Evolutionary conservation across 2,888 invertebrate genomes (phyloP).

Genomic region (Pollenia angustigena): DNA sequence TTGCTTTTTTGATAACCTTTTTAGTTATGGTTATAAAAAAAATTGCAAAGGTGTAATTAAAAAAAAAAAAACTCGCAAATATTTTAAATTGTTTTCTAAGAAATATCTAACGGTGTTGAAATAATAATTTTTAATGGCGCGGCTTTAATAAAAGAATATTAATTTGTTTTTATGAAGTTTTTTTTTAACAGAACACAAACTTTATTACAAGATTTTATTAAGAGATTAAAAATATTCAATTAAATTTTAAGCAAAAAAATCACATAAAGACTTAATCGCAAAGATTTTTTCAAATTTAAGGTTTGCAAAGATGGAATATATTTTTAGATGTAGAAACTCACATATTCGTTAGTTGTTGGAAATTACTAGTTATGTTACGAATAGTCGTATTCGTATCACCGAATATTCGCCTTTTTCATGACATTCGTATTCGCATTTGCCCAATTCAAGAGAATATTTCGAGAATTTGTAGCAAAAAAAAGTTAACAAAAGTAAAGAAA

Average conservation of each 20-base stretch:
- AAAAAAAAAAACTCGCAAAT: slow-evolving; percentile 17
- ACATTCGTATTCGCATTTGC: no score
- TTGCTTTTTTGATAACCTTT: neutral
- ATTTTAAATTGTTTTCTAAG: neutral
- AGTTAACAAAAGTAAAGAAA: no score
- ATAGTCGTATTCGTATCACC: no score
- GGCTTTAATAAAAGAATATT: neutral
- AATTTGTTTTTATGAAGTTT: slow-evolving; percentile 26
- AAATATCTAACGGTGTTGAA: neutral
- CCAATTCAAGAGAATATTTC: no score
- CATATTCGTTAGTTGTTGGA: no score
- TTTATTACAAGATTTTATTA: neutral
- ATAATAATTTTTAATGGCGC: neutral
- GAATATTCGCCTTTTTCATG: no score
- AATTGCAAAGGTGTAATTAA: neutral
- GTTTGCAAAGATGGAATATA: no score
- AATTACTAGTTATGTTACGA: no score
- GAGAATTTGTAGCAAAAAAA: no score
- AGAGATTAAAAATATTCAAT: neutral
- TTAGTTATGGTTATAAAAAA: neutral
- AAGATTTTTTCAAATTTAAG: no score
- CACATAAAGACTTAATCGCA: no score
- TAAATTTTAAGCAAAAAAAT: neutral
- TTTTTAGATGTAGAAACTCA: no score
- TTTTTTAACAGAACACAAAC: neutral